Base-by-base conservation (phyloP, 2,888 invertebrate species). In the Agrotis ipsilon region DNA sequence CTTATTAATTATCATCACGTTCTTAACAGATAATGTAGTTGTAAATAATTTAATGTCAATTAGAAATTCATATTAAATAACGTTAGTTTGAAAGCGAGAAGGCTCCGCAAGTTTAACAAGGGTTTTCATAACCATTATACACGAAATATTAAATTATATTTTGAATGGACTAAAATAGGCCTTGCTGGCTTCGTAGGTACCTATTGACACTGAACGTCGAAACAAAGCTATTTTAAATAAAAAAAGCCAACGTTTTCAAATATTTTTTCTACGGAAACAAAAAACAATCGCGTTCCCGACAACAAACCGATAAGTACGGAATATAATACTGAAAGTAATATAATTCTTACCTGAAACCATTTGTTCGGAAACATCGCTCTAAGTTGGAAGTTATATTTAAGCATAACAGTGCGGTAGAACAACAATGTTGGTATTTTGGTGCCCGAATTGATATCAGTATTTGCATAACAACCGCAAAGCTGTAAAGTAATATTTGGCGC, bases 401-500 rank as follows among this genome's bases (percentile, higher is more conserved):
- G 62, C 57, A 71, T 73, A 77, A 72, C 76, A 68, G 68, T 66
- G 78, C 80, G 82, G 83, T 84, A 68, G 82, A 85, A 84, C 85
- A 87, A 86, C 78, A 82, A 80, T 81, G 82, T 81, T 70, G 81
- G 82, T 81, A 71, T 83, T 86, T 82, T 85, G 84, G 70, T 82
- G 81, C 81, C 80, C 19, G 46, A 72, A 72, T 69, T 77, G 80
- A 68, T 87, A 86, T 84, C 83, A 80, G 84, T 86, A 88, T 89
- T 89, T 88, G 86, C 87, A 88, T 88, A 89, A 84, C 82, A 84
- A 82, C 87, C 82, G 75, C 85, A 82, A 87, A 86, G 85, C 85
- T 86, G 85, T 87, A 85, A 89, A 88, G 85, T 88, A 87, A 89
- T 88, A 87, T 86, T 87, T 87, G 86, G 83, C 84, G 82, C 81